phyloP scores from a whole-genome alignment of 2,888 invertebrate species.

The Tholera decimalis region DNA sequence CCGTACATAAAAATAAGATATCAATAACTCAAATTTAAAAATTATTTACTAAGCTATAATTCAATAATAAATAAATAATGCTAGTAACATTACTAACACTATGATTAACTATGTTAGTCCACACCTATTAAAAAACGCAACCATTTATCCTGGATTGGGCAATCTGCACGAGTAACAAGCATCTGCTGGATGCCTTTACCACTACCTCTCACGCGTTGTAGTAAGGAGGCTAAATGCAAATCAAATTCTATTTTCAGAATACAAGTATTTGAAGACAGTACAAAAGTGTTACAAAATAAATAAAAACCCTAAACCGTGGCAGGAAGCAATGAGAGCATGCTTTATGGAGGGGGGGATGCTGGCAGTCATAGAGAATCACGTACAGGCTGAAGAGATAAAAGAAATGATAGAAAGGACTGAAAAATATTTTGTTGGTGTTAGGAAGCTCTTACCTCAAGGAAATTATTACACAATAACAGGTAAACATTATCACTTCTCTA shows the following conservation, averaged over 20 bases:
- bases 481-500: conserved; percentile 32
- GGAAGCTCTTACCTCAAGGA: conserved; percentile 35
- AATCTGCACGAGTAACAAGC: no score
- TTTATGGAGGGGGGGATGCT: conserved; percentile 65
- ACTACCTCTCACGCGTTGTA: no score
- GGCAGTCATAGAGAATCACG: conserved; percentile 43
- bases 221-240: neutral
- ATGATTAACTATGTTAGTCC: no score
- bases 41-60: no score
- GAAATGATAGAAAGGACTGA: neutral
- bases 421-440: conserved; percentile 62
- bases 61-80: no score
- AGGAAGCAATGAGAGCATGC: conserved; percentile 67
- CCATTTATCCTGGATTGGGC: no score
- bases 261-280: conserved; percentile 47
- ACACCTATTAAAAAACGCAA: no score
- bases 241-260: conserved; percentile 52
- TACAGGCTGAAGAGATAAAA: conserved; percentile 15
- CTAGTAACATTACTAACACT: no score
- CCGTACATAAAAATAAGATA: no score
- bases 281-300: conserved; percentile 68
- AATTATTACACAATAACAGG: conserved; percentile 68
- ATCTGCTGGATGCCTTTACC: no score
- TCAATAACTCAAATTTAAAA: no score
- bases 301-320: conserved; percentile 55